Percentiles rank a stretch among this genome's conserved stretches.
Evolutionary conservation across 2,888 invertebrate genomes (phyloP).

Genomic region (Pristionchus japonicus): DNA sequence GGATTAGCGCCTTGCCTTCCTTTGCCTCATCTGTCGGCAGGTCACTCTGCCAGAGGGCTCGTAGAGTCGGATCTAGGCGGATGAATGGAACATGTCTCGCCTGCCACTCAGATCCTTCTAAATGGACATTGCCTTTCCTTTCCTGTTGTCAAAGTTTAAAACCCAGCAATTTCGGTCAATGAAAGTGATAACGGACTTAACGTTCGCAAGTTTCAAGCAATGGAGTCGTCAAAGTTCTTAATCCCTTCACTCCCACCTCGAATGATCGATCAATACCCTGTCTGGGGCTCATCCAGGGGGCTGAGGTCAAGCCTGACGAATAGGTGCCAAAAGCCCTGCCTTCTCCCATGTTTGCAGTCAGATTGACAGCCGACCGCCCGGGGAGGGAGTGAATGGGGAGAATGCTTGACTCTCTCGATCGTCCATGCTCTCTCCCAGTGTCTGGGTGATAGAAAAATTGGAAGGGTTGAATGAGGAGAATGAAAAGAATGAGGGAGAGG

Average conservation of each 20-base stretch:
- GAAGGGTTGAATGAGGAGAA: too few species aligned
- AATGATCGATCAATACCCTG: neutral
- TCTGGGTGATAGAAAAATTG: too few species aligned
- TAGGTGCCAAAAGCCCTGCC: conserved; percentile 16
- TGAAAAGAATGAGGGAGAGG: neutral
- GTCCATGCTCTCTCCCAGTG: too few species aligned
- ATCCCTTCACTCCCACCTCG: neutral
- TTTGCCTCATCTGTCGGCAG: neutral
- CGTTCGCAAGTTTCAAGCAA: too few species aligned
- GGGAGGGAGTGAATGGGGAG: neutral
- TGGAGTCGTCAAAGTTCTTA: neutral
- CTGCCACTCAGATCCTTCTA: neutral
- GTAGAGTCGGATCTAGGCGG: neutral
- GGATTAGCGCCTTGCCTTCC: neutral
- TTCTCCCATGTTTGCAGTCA: conserved; percentile 23
- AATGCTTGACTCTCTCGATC: too few species aligned
- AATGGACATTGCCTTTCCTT: neutral
- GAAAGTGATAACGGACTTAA: too few species aligned
- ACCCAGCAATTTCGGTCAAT: too few species aligned
- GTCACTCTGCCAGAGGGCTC: neutral
- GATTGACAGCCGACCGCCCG: neutral
- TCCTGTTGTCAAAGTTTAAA: neutral
- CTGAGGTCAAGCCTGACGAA: conserved; percentile 20
- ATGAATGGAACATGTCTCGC: neutral
- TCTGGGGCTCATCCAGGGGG: neutral